These are phyloP conservation scores for Hylaea fasciaria DNA, from an alignment of 2,888 invertebrate species.

Conservation along the genomic window DNA sequence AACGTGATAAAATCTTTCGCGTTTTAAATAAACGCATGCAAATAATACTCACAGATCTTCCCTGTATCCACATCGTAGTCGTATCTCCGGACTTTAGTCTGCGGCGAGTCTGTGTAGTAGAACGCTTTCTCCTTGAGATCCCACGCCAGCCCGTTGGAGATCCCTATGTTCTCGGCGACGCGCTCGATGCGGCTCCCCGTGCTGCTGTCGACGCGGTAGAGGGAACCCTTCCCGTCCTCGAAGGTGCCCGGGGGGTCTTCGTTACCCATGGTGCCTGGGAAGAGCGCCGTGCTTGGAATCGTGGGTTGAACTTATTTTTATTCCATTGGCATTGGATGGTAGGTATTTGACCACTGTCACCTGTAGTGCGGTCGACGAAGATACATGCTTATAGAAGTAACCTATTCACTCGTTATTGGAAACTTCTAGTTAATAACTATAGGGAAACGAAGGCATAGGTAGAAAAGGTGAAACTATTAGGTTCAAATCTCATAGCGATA, in stretches of 20 bases:
- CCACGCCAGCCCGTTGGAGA: slow-evolving; percentile 94
- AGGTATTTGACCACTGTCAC: no score
- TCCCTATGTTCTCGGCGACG: slow-evolving; percentile 68
- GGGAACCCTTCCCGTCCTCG: slow-evolving; percentile 69
- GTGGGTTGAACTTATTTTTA: neutral
- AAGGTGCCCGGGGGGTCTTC: slow-evolving; percentile 72
- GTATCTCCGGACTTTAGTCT: slow-evolving; percentile 87
- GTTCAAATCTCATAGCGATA: no score
- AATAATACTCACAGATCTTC: slow-evolving; percentile 81
- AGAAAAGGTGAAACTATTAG: neutral
- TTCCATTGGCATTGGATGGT: no score
- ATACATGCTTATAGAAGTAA: no score
- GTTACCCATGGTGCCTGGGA: slow-evolving; percentile 84
- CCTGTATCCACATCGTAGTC: slow-evolving; percentile 89
- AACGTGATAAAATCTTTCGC: no score
- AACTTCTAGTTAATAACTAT: no score
- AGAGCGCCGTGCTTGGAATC: neutral
- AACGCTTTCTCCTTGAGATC: slow-evolving; percentile 86
- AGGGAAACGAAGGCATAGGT: no score
- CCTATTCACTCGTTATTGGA: no score
- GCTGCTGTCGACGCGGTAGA: slow-evolving; percentile 68
- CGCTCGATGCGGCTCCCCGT: slow-evolving; percentile 50
- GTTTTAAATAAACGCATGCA: no score
- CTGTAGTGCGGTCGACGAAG: no score
- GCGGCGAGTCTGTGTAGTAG: slow-evolving; percentile 90